Percentiles rank a stretch among this genome's conserved stretches.
Conservation (phyloP, 1,140 invertebrate species). For the Propsilocerus akamusi region DNA sequence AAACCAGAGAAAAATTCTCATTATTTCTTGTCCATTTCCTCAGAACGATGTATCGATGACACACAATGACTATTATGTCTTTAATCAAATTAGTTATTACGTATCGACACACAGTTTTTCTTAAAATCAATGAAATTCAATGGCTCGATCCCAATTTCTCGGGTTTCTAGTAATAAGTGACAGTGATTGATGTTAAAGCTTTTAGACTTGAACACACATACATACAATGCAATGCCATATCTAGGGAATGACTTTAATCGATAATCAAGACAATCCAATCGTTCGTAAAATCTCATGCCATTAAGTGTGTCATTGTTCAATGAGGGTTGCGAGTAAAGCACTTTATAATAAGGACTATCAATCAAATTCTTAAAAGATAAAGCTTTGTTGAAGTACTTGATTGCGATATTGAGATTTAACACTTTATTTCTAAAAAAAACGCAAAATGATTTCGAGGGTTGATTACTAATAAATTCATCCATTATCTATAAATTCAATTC, state of each 20-base stretch:
- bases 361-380: slow-evolving; percentile 1
- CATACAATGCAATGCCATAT: background rate
- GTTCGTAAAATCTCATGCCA: slow-evolving; percentile 1
- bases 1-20: too few species aligned
- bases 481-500: too few species aligned
- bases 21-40: too few species aligned
- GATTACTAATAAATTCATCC: too few species aligned
- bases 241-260: background rate
- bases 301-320: too few species aligned
- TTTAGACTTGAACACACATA: background rate
- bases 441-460: too few species aligned
- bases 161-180: slow-evolving; percentile 4
- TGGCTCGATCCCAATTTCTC: too few species aligned
- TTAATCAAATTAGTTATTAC: slow-evolving; percentile 2
- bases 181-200: slow-evolving; percentile 1
- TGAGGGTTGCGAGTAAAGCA: background rate
- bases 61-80: background rate
- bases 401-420: too few species aligned
- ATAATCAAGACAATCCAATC: slow-evolving; percentile 1
- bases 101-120: background rate
- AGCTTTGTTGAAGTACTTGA: too few species aligned
- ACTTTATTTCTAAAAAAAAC: too few species aligned
- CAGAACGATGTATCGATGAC: background rate
- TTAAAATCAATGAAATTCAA: too few species aligned
- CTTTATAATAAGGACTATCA: slow-evolving; percentile 1